Conservation (phyloP, 2,888 invertebrate genomes). For the Tinea trinotella region DNA sequence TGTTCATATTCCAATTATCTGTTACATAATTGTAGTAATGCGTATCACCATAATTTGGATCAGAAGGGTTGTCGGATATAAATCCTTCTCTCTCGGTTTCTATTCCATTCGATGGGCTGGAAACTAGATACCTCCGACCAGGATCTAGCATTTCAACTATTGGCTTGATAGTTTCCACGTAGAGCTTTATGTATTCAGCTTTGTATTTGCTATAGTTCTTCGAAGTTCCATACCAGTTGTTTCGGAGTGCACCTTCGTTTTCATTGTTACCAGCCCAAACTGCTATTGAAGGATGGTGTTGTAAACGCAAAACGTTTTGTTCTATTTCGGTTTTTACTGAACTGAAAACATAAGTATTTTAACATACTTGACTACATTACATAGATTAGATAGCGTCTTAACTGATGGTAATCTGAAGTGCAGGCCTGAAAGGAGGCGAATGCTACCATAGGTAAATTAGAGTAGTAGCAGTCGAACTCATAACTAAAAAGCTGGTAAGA, state of each 20-base stretch:
- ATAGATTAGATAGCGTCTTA: too few species aligned
- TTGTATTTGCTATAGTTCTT: conserved; percentile 70
- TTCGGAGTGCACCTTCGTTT: conserved; percentile 90
- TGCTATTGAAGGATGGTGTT: conserved; percentile 88
- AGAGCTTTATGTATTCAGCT: conserved; percentile 86
- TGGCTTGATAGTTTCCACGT: conserved; percentile 81
- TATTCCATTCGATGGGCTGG: conserved; percentile 93
- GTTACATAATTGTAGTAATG: conserved; percentile 91
- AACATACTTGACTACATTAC: too few species aligned
- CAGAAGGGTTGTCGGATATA: conserved; percentile 83
- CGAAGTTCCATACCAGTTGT: conserved; percentile 83
- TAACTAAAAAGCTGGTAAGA: too few species aligned
- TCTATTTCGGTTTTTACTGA: conserved; percentile 82
- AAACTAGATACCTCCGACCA: conserved; percentile 80
- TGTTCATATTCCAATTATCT: conserved; percentile 85
- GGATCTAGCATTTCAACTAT: conserved; percentile 75
- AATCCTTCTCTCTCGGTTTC: conserved; percentile 76
- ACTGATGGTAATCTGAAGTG: too few species aligned
- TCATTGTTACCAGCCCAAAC: conserved; percentile 98
- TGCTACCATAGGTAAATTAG: too few species aligned
- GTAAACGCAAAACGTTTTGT: conserved; percentile 86
- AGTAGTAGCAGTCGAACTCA: too few species aligned
- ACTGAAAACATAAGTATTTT: conserved; percentile 57
- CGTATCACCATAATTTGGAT: conserved; percentile 87
- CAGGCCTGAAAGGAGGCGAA: too few species aligned